Evolutionary conservation across 2,113 vertebrate species (phyloP).

Genomic region (Bambusicola thoracicus): DNA sequence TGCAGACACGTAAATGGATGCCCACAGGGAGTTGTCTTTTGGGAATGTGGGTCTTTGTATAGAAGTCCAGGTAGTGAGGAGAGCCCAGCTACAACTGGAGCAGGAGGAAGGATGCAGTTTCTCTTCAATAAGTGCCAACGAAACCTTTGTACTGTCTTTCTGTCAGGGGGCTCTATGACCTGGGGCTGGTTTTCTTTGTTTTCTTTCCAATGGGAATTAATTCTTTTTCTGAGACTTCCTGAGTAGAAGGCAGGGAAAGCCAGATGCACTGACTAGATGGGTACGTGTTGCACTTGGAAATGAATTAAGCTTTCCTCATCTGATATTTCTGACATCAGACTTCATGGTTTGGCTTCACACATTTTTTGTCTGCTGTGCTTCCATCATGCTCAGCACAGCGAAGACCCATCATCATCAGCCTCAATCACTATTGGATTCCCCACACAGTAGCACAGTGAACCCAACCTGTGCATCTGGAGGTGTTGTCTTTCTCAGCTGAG

Average conservation of each 20-base stretch:
- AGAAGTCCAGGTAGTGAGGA: neutral
- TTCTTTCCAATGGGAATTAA: neutral
- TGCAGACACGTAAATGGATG: neutral
- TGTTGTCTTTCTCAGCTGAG: neutral
- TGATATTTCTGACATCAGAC: neutral
- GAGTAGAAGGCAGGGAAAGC: neutral
- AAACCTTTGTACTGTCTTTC: neutral
- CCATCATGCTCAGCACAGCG: neutral
- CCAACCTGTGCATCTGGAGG: neutral
- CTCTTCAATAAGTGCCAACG: neutral
- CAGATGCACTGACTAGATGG: neutral
- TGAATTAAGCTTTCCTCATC: neutral
- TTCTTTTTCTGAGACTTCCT: neutral
- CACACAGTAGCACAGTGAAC: neutral
- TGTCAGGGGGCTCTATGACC: neutral
- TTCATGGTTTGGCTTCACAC: neutral
- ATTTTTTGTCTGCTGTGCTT: neutral
- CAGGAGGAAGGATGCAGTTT: neutral
- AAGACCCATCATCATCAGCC: neutral
- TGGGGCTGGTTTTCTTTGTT: neutral
- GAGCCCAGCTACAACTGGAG: neutral
- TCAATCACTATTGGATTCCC: neutral
- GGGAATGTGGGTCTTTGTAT: neutral
- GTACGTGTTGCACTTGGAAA: neutral
- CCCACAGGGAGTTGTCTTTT: fast-evolving